These are phyloP conservation scores for Leptinotarsa defecta DNA, from an alignment of 1,140 invertebrate genomes.

Conservation along the genomic window DNA sequence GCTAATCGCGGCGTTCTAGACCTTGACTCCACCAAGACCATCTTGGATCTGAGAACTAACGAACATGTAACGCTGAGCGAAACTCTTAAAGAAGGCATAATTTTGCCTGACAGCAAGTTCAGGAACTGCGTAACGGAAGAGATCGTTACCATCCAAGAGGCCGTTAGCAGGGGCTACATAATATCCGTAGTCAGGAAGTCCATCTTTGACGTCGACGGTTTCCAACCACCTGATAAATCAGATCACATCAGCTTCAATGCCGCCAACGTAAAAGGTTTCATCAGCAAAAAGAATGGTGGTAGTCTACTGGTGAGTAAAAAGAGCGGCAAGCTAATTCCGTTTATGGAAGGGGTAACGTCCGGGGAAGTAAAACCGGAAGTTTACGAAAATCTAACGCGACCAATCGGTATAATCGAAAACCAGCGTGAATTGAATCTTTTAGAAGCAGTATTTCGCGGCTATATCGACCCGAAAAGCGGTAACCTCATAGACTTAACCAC, in stretches of 20 bases:
- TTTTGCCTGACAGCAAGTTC: conserved; percentile 75
- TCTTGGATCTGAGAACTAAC: conserved; percentile 77
- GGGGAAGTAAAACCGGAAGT: conserved; percentile 76
- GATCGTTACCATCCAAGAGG: conserved; percentile 75
- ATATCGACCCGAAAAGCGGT: conserved; percentile 85
- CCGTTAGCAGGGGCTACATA: conserved; percentile 84
- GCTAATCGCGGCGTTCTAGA: conserved; percentile 85
- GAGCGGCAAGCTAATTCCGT: conserved; percentile 72
- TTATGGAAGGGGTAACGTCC: conserved; percentile 70
- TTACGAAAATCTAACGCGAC: conserved; percentile 80
- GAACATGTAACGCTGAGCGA: conserved; percentile 83
- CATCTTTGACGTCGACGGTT: conserved; percentile 90
- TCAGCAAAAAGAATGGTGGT: conserved; percentile 74
- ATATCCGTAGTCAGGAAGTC: conserved; percentile 85
- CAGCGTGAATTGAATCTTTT: conserved; percentile 79
- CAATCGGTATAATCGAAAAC: conserved; percentile 78
- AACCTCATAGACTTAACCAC: conserved; percentile 79
- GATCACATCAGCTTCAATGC: conserved; percentile 87
- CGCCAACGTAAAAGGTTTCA: conserved; percentile 78
- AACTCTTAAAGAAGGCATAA: conserved; percentile 78
- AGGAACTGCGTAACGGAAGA: conserved; percentile 73
- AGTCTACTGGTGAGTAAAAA: conserved; percentile 75
- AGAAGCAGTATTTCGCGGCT: conserved; percentile 80
- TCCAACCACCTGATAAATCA: conserved; percentile 80
- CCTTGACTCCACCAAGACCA: conserved; percentile 77